Conservation (phyloP, 2,113 vertebrate genomes). For the Dicentrarchus labrax region DNA sequence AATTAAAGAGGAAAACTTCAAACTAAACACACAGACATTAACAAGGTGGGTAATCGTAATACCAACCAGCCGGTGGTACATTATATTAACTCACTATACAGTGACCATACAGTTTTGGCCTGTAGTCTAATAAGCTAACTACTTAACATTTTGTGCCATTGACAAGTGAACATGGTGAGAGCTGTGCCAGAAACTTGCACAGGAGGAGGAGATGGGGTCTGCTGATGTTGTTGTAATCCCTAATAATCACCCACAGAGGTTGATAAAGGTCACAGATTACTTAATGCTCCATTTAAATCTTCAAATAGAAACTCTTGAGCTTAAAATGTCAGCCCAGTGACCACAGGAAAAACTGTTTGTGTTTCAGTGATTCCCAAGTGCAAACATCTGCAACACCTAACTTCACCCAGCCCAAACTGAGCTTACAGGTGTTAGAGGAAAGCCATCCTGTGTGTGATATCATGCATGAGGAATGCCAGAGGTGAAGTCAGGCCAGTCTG, state of each 20-base stretch:
- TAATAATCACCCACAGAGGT: constrained; percentile 23
- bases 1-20: neutral
- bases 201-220: constrained; percentile 11
- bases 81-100: neutral
- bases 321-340: constrained; percentile 5
- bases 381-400: constrained; percentile 66
- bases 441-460: constrained; percentile 34
- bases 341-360: constrained; percentile 34
- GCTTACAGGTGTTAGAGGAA: constrained; percentile 54
- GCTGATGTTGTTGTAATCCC: constrained; percentile 14
- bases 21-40: neutral
- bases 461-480: constrained; percentile 39
- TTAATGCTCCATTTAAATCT: constrained; percentile 21
- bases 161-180: neutral
- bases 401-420: constrained; percentile 49
- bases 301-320: constrained; percentile 23
- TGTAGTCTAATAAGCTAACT: neutral
- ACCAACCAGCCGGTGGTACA: neutral
- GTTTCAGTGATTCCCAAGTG: constrained; percentile 40
- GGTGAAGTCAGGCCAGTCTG: constrained; percentile 43
- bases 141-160: neutral
- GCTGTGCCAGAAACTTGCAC: neutral
- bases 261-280: constrained; percentile 23
- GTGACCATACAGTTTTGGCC: neutral
- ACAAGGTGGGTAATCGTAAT: too few species aligned